Evolutionary conservation across 2,797 vertebrate species (phyloP).

Genomic region (Megalops cyprinoides): DNA sequence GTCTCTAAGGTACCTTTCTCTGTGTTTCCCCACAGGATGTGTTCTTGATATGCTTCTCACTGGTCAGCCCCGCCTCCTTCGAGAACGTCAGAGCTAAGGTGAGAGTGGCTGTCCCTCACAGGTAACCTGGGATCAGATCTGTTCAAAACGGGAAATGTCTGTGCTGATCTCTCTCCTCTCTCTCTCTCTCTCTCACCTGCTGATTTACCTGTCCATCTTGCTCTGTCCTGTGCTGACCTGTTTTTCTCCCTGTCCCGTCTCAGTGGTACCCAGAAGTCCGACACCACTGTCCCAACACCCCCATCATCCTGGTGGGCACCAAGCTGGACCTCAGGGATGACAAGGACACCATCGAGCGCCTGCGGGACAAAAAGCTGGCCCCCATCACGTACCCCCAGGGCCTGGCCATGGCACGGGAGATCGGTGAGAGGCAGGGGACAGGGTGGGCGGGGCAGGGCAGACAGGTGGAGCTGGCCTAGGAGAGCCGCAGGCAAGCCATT

Average conservation of each 20-base stretch:
- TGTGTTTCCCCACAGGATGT: conserved; percentile 72
- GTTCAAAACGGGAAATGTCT: not conserved
- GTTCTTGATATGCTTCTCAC: conserved; percentile 88
- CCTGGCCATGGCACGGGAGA: conserved; percentile 87
- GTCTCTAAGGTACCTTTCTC: too few species aligned
- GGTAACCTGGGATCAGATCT: not conserved
- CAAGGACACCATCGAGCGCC: conserved; percentile 86
- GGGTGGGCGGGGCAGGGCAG: not conserved
- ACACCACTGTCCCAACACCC: conserved; percentile 89
- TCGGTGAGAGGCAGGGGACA: conserved; percentile 69
- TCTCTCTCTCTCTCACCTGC: too few species aligned
- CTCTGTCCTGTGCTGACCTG: not conserved
- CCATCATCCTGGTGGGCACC: conserved; percentile 88
- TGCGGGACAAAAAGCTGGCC: conserved; percentile 86
- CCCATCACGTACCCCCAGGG: conserved; percentile 89
- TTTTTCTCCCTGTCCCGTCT: not conserved
- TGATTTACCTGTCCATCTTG: too few species aligned
- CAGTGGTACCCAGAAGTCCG: conserved; percentile 93
- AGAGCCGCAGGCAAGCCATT: not conserved
- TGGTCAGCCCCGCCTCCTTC: conserved; percentile 89
- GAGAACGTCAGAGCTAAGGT: conserved; percentile 90
- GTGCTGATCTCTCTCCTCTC: not conserved
- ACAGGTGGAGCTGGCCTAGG: not conserved
- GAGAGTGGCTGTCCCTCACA: conserved; percentile 34
- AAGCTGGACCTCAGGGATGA: conserved; percentile 87